A percentile compares a stretch with the other conserved stretches of the same genome.
Conservation (phyloP, 1,140 invertebrate genomes). For the Nasonia vitripennis region DNA sequence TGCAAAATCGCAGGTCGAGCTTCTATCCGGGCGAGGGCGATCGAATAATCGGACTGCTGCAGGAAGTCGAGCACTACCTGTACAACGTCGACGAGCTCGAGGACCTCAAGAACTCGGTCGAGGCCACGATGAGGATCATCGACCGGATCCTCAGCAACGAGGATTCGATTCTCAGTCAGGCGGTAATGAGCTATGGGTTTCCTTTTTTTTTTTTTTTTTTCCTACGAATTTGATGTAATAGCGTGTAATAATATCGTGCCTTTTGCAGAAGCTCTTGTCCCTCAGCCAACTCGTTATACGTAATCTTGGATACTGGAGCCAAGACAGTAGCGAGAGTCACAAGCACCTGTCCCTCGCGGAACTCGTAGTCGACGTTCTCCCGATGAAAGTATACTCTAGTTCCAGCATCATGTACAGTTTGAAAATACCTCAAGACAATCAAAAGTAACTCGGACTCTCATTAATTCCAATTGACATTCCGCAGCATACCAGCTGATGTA, state of each 20-base stretch:
- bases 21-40: slow-evolving; percentile 78
- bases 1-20: slow-evolving; percentile 70
- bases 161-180: slow-evolving; percentile 73
- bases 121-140: slow-evolving; percentile 73
- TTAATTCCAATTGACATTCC: not conserved
- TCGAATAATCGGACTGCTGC: slow-evolving; percentile 72
- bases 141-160: slow-evolving; percentile 73
- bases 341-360: slow-evolving; percentile 62
- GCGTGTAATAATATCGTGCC: not conserved
- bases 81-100: slow-evolving; percentile 63
- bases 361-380: slow-evolving; percentile 64
- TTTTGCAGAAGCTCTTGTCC: slow-evolving; percentile 64
- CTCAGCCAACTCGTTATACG: slow-evolving; percentile 63
- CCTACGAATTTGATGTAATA: too few species aligned
- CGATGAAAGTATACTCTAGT: slow-evolving; percentile 58
- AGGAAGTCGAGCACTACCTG: slow-evolving; percentile 75
- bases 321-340: slow-evolving; percentile 18
- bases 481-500: not conserved
- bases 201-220: too few species aligned
- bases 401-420: slow-evolving; percentile 62
- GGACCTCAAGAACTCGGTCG: slow-evolving; percentile 68
- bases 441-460: slow-evolving; percentile 61
- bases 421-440: slow-evolving; percentile 65
- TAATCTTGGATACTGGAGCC: slow-evolving; percentile 49
- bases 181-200: slow-evolving; percentile 65